Evolutionary conservation across 2,797 vertebrate species (phyloP).

Genomic region (Harpagifer antarcticus): DNA sequence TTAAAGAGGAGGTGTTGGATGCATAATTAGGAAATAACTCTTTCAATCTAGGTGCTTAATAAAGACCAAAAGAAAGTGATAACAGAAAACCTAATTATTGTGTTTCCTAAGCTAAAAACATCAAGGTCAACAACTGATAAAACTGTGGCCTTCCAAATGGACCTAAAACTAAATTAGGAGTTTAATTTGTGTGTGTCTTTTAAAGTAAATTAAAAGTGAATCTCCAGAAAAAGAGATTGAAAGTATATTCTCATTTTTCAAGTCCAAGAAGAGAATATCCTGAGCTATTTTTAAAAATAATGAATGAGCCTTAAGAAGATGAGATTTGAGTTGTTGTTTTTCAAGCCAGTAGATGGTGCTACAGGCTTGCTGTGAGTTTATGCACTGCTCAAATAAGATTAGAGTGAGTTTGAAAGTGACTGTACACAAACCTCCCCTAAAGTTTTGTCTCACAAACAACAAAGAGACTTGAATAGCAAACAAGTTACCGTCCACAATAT

Average conservation of each 20-base stretch:
- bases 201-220: constrained; percentile 45
- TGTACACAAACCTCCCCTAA: not conserved
- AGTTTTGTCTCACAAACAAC: not conserved
- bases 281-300: constrained; percentile 4
- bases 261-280: constrained; percentile 19
- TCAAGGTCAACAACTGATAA: constrained; percentile 21
- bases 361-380: constrained; percentile 22
- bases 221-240: constrained; percentile 3
- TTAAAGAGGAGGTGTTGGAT: not conserved
- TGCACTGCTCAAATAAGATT: not conserved
- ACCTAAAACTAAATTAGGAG: constrained; percentile 15
- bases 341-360: constrained; percentile 67
- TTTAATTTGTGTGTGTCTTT: constrained; percentile 30
- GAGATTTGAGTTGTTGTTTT: not conserved
- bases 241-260: constrained; percentile 18
- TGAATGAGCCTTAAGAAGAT: not conserved
- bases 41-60: not conserved
- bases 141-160: constrained; percentile 18
- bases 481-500: not conserved
- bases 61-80: not conserved
- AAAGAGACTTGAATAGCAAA: not conserved
- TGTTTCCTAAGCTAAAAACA: constrained; percentile 16
- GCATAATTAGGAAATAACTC: constrained; percentile 16
- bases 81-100: constrained; percentile 15
- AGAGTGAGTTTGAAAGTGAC: not conserved